phyloP scores from a whole-genome alignment of 2,888 invertebrate species.

The Pelosia muscerda region DNA sequence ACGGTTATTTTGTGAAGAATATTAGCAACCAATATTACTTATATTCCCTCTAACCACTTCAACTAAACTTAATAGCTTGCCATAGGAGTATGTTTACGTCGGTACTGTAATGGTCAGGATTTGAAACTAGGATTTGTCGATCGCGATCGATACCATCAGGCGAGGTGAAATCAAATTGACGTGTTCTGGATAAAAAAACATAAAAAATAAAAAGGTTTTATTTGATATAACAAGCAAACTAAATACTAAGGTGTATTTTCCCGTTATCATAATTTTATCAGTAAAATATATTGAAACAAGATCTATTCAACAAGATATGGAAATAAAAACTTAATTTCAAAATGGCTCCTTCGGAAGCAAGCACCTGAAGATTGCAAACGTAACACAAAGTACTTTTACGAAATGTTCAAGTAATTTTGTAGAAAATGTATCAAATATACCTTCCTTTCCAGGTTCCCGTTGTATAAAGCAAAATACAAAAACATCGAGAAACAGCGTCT shows the following conservation, averaged over 20 bases:
- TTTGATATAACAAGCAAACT: neutral
- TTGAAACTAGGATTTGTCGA: too few relatives aligned
- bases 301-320: neutral
- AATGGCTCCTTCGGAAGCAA: neutral
- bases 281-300: neutral
- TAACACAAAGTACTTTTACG: slow-evolving; percentile 48
- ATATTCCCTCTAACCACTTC: too few relatives aligned
- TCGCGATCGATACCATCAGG: too few relatives aligned
- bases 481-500: slow-evolving; percentile 70
- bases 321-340: neutral
- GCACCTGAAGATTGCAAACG: slow-evolving; percentile 19
- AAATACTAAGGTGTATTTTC: neutral
- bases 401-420: slow-evolving; percentile 25
- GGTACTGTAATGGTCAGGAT: too few relatives aligned
- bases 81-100: too few relatives aligned
- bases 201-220: too few relatives aligned
- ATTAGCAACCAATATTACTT: too few relatives aligned
- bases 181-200: too few relatives aligned
- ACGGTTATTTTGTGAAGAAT: neutral
- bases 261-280: too few relatives aligned
- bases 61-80: too few relatives aligned
- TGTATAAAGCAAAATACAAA: slow-evolving; percentile 30
- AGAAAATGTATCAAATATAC: slow-evolving; percentile 30
- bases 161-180: too few relatives aligned
- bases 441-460: slow-evolving; percentile 62